A percentile compares a stretch with the other conserved stretches of the same genome.
Evolutionary conservation across 2,113 vertebrate genomes (phyloP).

Genomic region (Oryzias woworae): DNA sequence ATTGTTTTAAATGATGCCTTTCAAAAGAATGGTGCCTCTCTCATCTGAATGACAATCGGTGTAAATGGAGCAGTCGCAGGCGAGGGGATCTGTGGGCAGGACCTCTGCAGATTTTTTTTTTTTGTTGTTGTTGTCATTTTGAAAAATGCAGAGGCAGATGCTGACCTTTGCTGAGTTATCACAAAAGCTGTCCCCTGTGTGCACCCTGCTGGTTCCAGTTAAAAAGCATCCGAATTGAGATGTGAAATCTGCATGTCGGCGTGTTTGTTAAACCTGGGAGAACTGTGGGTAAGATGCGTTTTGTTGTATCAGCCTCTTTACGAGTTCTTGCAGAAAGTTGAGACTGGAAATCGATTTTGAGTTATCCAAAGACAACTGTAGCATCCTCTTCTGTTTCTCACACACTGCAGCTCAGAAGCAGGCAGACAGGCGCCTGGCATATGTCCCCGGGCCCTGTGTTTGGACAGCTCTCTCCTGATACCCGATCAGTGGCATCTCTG

Average conservation of each 20-base stretch:
- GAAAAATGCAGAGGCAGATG: slow-evolving; percentile 20
- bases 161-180: neutral
- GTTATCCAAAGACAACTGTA: neutral
- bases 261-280: slow-evolving; percentile 22
- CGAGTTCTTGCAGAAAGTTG: too few species aligned
- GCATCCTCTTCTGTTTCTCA: neutral
- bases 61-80: slow-evolving; percentile 58
- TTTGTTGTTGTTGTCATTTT: neutral
- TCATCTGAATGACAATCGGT: slow-evolving; percentile 74
- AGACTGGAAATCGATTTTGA: neutral
- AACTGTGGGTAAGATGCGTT: slow-evolving; percentile 32
- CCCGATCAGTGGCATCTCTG: slow-evolving; percentile 44
- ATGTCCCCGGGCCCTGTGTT: slow-evolving; percentile 41
- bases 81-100: slow-evolving; percentile 12
- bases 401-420: slow-evolving; percentile 9
- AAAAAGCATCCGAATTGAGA: neutral
- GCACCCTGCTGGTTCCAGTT: slow-evolving; percentile 2
- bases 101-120: slow-evolving; percentile 8
- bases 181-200: neutral
- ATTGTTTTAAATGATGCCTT: slow-evolving; percentile 70
- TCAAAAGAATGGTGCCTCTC: slow-evolving; percentile 60
- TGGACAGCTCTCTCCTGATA: slow-evolving; percentile 56
- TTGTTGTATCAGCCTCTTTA: too few species aligned
- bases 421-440: slow-evolving; percentile 42
- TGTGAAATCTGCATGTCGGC: slow-evolving; percentile 13